Evolutionary conservation across 2,888 invertebrate species (phyloP).

Genomic region (Tetranychus truncatus): DNA sequence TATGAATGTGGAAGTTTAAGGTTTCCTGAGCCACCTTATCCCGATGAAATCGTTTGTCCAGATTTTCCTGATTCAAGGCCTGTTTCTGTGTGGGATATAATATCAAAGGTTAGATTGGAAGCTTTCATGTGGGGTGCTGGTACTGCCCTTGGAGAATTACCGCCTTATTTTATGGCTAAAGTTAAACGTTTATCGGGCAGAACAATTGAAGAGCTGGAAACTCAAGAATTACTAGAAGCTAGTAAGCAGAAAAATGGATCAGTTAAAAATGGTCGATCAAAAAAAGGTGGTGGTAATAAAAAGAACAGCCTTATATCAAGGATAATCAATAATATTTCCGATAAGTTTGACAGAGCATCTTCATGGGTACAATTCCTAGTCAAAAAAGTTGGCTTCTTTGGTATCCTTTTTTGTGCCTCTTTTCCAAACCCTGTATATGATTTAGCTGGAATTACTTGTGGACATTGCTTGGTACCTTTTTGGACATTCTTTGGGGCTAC

Average conservation of each 20-base stretch:
- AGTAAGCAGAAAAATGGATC: not conserved
- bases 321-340: not conserved
- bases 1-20: slow-evolving; percentile 86
- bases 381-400: slow-evolving; percentile 80
- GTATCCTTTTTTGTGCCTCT: slow-evolving; percentile 85
- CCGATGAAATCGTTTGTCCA: slow-evolving; percentile 87
- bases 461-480: slow-evolving; percentile 95
- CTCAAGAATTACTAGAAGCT: not conserved
- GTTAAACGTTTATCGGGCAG: slow-evolving; percentile 32
- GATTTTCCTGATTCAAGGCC: slow-evolving; percentile 37
- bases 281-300: not conserved
- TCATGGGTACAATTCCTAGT: slow-evolving; percentile 40
- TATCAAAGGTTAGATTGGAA: slow-evolving; percentile 75
- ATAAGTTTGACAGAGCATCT: not conserved
- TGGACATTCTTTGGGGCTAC: slow-evolving; percentile 99
- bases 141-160: slow-evolving; percentile 94
- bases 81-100: slow-evolving; percentile 74
- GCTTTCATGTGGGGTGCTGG: slow-evolving; percentile 85
- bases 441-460: slow-evolving; percentile 92
- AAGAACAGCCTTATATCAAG: not conserved
- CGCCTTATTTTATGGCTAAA: slow-evolving; percentile 99
- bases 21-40: slow-evolving; percentile 95
- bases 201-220: slow-evolving; percentile 15
- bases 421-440: slow-evolving; percentile 99
- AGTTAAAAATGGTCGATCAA: not conserved